Evolutionary conservation across 2,797 vertebrate genomes (phyloP).

Genomic region (Halcyon badia): DNA sequence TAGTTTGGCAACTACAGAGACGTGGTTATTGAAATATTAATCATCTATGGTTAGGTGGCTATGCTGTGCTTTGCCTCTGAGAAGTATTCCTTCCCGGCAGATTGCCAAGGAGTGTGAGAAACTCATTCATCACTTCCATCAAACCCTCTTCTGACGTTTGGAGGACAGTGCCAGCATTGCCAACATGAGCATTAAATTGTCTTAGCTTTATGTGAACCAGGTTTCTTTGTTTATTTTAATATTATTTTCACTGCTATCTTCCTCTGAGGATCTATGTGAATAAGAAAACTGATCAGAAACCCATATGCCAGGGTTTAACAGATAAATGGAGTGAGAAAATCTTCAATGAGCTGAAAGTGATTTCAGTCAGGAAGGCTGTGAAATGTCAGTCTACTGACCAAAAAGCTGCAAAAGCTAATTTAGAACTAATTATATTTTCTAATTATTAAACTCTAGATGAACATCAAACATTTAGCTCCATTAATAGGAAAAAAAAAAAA

Average conservation of each 20-base stretch:
- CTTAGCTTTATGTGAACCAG: neutral
- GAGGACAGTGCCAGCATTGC: neutral
- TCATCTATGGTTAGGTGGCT: rapidly evolving
- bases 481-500: neutral
- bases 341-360: conserved; percentile 58
- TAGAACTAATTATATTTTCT: neutral
- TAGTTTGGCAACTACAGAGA: neutral
- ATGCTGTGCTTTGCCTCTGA: neutral
- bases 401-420: conserved; percentile 21
- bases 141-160: neutral
- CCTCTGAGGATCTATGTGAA: neutral
- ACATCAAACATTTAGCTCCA: neutral
- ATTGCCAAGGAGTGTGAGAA: neutral
- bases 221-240: neutral
- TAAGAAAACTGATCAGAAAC: neutral
- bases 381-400: neutral
- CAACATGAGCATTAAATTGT: neutral
- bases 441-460: neutral
- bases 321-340: conserved; percentile 60
- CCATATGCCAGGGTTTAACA: conserved; percentile 38
- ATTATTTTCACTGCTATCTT: neutral
- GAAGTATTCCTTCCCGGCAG: neutral
- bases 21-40: neutral
- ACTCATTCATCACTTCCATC: neutral
- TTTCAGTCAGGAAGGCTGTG: conserved; percentile 19